Evolutionary conservation across 2,888 invertebrate genomes (phyloP).

Genomic region (Rambutsinella grinnellia): DNA sequence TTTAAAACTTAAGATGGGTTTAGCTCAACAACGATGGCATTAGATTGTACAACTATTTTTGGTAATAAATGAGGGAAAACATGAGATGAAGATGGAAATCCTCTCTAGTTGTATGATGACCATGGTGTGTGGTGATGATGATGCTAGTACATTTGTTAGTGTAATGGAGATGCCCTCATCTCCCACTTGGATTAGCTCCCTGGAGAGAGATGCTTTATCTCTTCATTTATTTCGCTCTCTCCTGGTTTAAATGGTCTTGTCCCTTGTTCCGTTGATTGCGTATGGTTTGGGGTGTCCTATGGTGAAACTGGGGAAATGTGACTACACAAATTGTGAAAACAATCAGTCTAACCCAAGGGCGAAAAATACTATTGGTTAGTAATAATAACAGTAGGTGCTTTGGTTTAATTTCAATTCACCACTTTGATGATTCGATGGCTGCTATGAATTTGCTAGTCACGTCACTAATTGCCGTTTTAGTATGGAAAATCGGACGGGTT

Average conservation of each 20-base stretch:
- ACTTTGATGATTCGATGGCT: too few relatives aligned
- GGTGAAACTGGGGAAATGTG: too few relatives aligned
- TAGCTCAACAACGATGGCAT: constrained; percentile 3
- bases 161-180: constrained; percentile 47
- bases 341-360: too few relatives aligned
- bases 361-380: too few relatives aligned
- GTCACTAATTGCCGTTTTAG: too few relatives aligned
- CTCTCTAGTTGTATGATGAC: background rate
- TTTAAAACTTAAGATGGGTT: background rate
- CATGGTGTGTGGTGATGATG: background rate
- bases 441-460: too few relatives aligned
- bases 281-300: background rate
- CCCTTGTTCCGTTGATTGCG: background rate
- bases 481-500: too few relatives aligned
- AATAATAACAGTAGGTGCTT: too few relatives aligned
- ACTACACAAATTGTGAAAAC: too few relatives aligned
- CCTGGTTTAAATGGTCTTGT: constrained; percentile 5
- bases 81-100: background rate
- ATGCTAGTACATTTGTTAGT: constrained; percentile 24
- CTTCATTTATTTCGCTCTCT: constrained; percentile 24
- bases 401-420: too few relatives aligned
- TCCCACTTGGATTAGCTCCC: constrained; percentile 45
- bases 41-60: too few relatives aligned
- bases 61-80: background rate
- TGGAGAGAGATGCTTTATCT: constrained; percentile 43